Evolutionary conservation across 2,888 invertebrate species (phyloP).

Genomic region (Mythimna impura): DNA sequence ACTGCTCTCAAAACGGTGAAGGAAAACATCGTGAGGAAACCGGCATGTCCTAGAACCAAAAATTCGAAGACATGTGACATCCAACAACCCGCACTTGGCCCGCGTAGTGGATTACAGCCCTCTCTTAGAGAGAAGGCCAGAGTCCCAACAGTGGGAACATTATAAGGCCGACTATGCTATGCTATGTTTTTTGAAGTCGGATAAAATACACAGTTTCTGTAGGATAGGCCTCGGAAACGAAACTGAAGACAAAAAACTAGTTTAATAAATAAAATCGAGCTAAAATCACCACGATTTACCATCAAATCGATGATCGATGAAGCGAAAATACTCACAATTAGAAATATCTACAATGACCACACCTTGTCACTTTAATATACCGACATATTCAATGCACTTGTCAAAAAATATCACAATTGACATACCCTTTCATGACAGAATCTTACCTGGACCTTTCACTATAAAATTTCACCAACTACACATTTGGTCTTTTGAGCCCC

Average conservation of each 20-base stretch:
- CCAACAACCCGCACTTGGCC: too few species aligned
- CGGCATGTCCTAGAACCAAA: too few species aligned
- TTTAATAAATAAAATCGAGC: background rate
- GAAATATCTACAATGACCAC: slow-evolving; percentile 11
- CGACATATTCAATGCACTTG: slow-evolving; percentile 45
- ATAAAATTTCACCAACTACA: slow-evolving; percentile 56
- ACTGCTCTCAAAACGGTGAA: too few species aligned
- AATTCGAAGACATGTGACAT: too few species aligned
- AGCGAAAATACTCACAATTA: slow-evolving; percentile 5
- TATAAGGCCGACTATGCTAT: too few species aligned
- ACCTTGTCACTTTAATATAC: slow-evolving; percentile 48
- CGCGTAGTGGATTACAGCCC: too few species aligned
- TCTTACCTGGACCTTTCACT: slow-evolving; percentile 69
- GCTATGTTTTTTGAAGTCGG: background rate
- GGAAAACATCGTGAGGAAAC: too few species aligned
- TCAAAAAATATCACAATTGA: slow-evolving; percentile 56
- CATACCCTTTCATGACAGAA: slow-evolving; percentile 55
- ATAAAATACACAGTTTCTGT: background rate
- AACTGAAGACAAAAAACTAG: background rate
- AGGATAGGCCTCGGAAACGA: background rate
- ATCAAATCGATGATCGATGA: slow-evolving; percentile 23
- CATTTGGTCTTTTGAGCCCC: background rate
- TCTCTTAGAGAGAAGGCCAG: too few species aligned
- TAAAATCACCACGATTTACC: background rate
- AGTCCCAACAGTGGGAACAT: too few species aligned